Evolutionary conservation across 1,140 invertebrate genomes (phyloP).

Genomic region (Bursaphelenchus mucronatus): DNA sequence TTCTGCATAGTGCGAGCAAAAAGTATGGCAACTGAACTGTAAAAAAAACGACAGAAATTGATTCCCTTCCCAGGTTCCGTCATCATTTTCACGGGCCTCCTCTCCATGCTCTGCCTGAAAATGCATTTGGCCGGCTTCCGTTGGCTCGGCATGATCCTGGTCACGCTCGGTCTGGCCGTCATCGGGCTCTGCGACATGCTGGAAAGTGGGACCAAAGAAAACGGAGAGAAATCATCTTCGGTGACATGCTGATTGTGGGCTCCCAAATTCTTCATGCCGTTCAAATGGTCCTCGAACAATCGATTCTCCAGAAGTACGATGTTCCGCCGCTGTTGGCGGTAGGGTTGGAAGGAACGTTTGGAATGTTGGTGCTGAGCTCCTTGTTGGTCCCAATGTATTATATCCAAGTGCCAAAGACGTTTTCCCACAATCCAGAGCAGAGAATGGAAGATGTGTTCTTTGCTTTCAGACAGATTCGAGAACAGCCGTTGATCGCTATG

Average conservation of each 20-base stretch:
- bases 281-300: slow-evolving; percentile 90
- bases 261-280: slow-evolving; percentile 75
- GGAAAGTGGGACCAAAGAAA: slow-evolving; percentile 61
- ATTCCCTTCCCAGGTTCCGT: not conserved
- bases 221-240: slow-evolving; percentile 74
- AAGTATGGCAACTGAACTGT: too few species aligned
- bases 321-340: slow-evolving; percentile 75
- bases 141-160: slow-evolving; percentile 70
- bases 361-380: not conserved
- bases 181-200: slow-evolving; percentile 76
- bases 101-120: too few species aligned
- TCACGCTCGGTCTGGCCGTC: slow-evolving; percentile 74
- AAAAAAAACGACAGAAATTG: slow-evolving; percentile 7
- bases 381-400: not conserved
- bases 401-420: slow-evolving; percentile 1
- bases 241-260: slow-evolving; percentile 81
- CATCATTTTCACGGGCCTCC: too few species aligned
- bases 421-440: not conserved
- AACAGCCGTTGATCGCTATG: not conserved
- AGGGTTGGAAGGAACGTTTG: slow-evolving; percentile 76
- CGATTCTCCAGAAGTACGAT: slow-evolving; percentile 74
- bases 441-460: not conserved
- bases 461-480: not conserved
- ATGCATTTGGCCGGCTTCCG: too few species aligned
- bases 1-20: too few species aligned